phyloP scores from a whole-genome alignment of 2,797 vertebrate species.

The Pipistrellus nathusii region DNA sequence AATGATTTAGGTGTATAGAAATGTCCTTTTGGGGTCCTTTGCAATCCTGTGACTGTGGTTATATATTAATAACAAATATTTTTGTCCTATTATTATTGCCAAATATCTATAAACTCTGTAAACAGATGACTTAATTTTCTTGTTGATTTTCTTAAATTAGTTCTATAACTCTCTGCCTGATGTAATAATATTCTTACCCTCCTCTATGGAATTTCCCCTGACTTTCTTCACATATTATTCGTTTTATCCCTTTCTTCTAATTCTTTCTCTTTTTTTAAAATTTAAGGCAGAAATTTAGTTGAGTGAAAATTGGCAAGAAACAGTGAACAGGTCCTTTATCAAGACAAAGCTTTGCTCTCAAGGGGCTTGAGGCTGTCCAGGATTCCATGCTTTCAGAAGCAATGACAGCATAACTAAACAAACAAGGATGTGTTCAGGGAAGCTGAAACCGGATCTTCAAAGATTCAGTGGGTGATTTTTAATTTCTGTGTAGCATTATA shows the following conservation, averaged over 20 bases:
- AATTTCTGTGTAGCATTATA: conserved; percentile 51
- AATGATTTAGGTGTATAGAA: neutral
- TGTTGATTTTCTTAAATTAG: conserved; percentile 23
- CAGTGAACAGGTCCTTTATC: neutral
- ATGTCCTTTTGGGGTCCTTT: neutral
- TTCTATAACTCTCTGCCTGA: neutral
- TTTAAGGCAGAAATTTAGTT: conserved; percentile 47
- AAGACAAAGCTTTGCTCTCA: conserved; percentile 22
- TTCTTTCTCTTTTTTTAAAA: neutral
- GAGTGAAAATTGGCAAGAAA: conserved; percentile 47
- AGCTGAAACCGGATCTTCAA: conserved; percentile 69
- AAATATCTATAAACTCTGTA: conserved; percentile 16
- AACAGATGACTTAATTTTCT: neutral
- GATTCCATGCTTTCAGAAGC: conserved; percentile 49
- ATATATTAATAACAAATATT: neutral
- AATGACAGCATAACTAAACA: conserved; percentile 53
- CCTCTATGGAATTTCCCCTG: neutral
- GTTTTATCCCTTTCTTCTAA: neutral
- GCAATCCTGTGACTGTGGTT: neutral
- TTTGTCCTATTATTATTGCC: neutral
- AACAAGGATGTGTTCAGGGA: conserved; percentile 39
- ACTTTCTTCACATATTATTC: neutral
- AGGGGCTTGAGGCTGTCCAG: neutral
- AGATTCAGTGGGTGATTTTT: conserved; percentile 45
- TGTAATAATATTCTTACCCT: conserved; percentile 35